Evolutionary conservation across 2,113 vertebrate species (phyloP).

Genomic region (Turdus rufiventris): DNA sequence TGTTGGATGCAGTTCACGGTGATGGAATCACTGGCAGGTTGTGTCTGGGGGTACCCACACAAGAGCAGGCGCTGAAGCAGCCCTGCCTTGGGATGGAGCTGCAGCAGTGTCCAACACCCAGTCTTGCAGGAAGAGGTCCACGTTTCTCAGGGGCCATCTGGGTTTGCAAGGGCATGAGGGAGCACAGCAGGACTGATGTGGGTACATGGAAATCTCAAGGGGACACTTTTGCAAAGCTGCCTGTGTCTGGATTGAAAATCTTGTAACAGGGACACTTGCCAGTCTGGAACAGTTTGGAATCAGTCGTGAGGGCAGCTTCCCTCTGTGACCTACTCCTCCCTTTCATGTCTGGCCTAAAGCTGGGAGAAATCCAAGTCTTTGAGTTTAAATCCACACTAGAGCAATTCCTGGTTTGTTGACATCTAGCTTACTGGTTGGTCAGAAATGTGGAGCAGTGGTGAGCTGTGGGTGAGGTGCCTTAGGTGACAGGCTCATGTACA

Average conservation of each 20-base stretch:
- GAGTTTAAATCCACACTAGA: not conserved
- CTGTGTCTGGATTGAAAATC: not conserved
- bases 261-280: not conserved
- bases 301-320: not conserved
- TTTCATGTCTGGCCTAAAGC: not conserved
- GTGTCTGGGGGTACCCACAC: not conserved
- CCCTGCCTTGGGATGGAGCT: not conserved
- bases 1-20: not conserved
- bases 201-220: not conserved
- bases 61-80: not conserved
- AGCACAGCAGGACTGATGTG: not conserved
- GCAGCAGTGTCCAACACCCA: not conserved
- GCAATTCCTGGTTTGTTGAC: rapidly evolving
- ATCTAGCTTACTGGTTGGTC: not conserved
- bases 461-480: not conserved
- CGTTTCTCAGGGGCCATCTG: not conserved
- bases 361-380: not conserved
- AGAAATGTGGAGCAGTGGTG: not conserved
- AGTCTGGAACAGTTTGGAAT: not conserved
- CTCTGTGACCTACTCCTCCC: not conserved
- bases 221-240: not conserved
- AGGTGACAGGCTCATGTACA: no score
- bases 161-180: not conserved
- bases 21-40: not conserved
- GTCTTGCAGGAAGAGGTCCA: not conserved